Evolutionary conservation across 2,113 vertebrate species (phyloP), one percentile per base, ranked within the genome.

Genomic region (Butorides virescens): DNA sequence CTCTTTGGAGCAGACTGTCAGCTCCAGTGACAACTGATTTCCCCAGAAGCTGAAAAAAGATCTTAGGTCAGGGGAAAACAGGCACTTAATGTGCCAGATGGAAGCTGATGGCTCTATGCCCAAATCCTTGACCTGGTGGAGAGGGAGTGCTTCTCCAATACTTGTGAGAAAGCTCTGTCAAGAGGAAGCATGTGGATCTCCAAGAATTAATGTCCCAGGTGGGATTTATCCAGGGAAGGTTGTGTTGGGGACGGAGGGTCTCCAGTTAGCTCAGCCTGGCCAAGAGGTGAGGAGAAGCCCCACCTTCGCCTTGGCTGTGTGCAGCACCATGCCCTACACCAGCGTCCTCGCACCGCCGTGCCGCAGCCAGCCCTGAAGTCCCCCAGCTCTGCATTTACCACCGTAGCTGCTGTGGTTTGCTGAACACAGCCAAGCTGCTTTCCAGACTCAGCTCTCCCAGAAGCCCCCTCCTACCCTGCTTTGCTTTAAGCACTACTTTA

Each of bases 281-380:
- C 53, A 37, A 56, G 16, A 46, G 73, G 3, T 14, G n/a, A 70
- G 53, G 20, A 63, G 46, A 39, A 71, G 46, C 32, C 56, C 22
- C 21, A 32, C 4, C 30, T 37, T 23, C 27, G 7, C 7, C 37
- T 37, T 19, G 37, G 37, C 23, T 37, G 13, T 1, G 3, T 34
- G 44, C 70, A 72, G 56, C 74, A 42, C 15, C 36, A 3, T 34
- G 5, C 15, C 39, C 77, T 66, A 7, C 22, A 15, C 58, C 34
- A n/a, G 9, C 37, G 29, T 19, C 36, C 36, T 67, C 1, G 1
- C 47, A 34, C 11, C 1, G 0, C 21, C 15, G 5, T 9, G 42
- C 49, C 67, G 53, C 36, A n/a, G 37, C 30, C 80, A 50, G 10
- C 61, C 36, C 42, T 32, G 59, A 39, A 15, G 80, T 39, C 19